phyloP scores from a whole-genome alignment of 2,888 invertebrate species.

The Tupiocoris notatus region DNA sequence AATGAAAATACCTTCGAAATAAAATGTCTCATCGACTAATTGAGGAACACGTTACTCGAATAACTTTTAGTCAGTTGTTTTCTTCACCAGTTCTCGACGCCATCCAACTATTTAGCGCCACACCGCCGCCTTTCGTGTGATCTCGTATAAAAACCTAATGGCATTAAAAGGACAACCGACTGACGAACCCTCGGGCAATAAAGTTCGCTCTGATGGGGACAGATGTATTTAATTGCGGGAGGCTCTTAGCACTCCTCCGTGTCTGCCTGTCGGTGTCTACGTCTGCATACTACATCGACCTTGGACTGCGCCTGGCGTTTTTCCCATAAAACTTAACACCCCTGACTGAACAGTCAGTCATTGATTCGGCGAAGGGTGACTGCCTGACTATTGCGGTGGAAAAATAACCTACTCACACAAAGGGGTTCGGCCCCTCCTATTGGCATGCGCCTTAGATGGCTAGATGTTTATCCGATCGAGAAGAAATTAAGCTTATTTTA shows the following conservation, averaged over 20 bases:
- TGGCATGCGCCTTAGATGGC: neutral
- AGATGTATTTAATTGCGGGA: slow-evolving; percentile 27
- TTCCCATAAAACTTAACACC: slow-evolving; percentile 11
- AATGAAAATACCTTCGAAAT: no score
- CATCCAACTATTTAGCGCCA: neutral
- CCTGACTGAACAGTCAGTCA: neutral
- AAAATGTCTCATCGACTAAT: no score
- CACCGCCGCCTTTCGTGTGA: no score
- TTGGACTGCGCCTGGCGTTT: neutral
- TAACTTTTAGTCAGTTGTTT: no score
- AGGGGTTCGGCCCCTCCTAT: no score
- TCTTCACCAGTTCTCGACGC: neutral
- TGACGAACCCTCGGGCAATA: slow-evolving; percentile 4
- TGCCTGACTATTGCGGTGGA: neutral
- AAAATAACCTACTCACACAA: neutral
- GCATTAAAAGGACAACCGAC: neutral
- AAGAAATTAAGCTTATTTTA: neutral
- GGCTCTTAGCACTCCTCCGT: slow-evolving; percentile 25
- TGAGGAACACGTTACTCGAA: no score
- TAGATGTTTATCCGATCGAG: neutral
- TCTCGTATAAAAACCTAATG: neutral
- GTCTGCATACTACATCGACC: neutral
- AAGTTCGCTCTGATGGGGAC: slow-evolving; percentile 21
- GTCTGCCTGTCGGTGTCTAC: no score
- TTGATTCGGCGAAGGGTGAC: neutral